Percentiles rank a stretch among this genome's conserved stretches.
These are phyloP conservation scores for Onchidella celtica DNA, from an alignment of 2,888 invertebrate genomes.

Conservation along the genomic window DNA sequence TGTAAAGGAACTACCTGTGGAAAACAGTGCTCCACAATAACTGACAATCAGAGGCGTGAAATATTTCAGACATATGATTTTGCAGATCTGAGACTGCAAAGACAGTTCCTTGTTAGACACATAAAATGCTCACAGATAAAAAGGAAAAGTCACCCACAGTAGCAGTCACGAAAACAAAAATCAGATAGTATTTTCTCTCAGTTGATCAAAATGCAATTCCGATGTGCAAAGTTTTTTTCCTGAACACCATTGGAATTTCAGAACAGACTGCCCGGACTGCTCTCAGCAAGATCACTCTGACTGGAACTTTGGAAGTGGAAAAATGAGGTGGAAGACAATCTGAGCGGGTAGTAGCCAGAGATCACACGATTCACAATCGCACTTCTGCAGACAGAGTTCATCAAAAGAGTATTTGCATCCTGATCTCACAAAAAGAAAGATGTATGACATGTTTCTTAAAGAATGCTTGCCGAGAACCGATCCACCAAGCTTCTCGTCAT, in stretches of 20 bases:
- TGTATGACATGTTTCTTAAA: neutral
- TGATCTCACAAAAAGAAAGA: neutral
- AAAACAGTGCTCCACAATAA: no score
- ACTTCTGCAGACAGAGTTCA: neutral
- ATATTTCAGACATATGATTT: neutral
- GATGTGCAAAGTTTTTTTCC: neutral
- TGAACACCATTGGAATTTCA: neutral
- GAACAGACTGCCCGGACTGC: neutral
- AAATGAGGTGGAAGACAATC: neutral
- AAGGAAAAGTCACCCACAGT: neutral
- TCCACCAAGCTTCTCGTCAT: neutral
- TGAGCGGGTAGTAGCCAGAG: neutral
- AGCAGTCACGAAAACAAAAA: neutral
- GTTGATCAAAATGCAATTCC: neutral
- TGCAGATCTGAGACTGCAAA: neutral
- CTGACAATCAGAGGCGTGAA: neutral
- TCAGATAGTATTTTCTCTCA: neutral
- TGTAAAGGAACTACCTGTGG: no score
- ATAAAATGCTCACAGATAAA: neutral
- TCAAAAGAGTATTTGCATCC: neutral
- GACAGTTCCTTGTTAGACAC: neutral
- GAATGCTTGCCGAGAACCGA: neutral
- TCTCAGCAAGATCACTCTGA: neutral
- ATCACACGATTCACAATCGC: neutral
- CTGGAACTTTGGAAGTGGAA: neutral